Conservation (phyloP, 2,888 invertebrate species). For the Netelia melanura region DNA sequence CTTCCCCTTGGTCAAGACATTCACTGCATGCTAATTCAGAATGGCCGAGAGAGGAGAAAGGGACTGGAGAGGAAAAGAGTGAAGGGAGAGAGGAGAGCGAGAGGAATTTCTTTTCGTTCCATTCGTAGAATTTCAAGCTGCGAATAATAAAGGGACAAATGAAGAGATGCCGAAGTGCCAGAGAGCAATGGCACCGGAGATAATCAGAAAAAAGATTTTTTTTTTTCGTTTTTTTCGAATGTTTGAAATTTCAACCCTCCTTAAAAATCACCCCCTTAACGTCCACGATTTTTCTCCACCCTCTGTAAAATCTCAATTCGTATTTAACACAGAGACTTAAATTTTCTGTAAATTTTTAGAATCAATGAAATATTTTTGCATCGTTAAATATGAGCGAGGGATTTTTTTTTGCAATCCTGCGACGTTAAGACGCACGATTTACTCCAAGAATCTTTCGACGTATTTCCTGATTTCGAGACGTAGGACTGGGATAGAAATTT, state of each 20-base stretch:
- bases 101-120: conserved; percentile 48
- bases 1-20: conserved; percentile 50
- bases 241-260: not conserved
- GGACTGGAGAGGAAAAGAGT: not conserved
- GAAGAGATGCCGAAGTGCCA: conserved; percentile 35
- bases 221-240: not conserved
- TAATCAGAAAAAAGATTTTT: conserved; percentile 17
- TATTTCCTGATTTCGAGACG: no score
- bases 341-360: not conserved
- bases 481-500: no score
- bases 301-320: not conserved
- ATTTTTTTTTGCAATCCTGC: not conserved
- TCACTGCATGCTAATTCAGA: conserved; percentile 65
- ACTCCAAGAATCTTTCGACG: not conserved
- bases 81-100: conserved; percentile 14
- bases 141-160: conserved; percentile 62
- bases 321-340: not conserved
- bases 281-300: not conserved
- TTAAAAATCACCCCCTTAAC: not conserved
- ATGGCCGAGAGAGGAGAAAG: conserved; percentile 19
- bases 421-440: no score
- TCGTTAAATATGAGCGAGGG: not conserved
- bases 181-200: conserved; percentile 11
- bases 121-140: conserved; percentile 53
- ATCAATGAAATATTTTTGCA: not conserved